phyloP scores from a whole-genome alignment of 2,797 vertebrate species.

The Sebastes jordani region DNA sequence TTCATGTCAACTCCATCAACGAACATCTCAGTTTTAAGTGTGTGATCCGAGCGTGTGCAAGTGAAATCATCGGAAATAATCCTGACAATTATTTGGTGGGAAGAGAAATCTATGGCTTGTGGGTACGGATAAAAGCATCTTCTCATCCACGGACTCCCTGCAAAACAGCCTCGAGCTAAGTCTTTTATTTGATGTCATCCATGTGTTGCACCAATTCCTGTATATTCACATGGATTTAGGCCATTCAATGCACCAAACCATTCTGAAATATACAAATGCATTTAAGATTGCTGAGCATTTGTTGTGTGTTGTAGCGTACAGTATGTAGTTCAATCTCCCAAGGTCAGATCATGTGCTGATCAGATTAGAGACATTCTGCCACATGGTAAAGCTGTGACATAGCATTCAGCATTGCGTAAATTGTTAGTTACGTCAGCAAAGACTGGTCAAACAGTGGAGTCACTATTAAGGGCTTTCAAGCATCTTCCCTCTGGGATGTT shows the following conservation, averaged over 20 bases:
- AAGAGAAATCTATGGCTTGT: not conserved
- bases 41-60: not conserved
- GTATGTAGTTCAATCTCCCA: not conserved
- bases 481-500: not conserved
- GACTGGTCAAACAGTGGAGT: slow-evolving; percentile 15
- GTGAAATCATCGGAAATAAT: slow-evolving; percentile 4
- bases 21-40: not conserved
- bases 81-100: not conserved
- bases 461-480: slow-evolving; percentile 3
- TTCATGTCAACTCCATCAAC: slow-evolving; percentile 42
- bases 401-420: not conserved
- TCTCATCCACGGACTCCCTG: not conserved
- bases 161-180: slow-evolving; percentile 19
- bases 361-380: not conserved
- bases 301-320: not conserved
- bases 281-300: not conserved
- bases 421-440: slow-evolving; percentile 10
- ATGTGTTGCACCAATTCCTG: slow-evolving; percentile 23
- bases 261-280: not conserved
- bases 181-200: slow-evolving; percentile 13
- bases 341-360: slow-evolving; percentile 8
- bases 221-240: slow-evolving; percentile 38
- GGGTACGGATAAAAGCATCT: slow-evolving; percentile 24
- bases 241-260: not conserved
- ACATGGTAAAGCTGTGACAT: not conserved